Percentiles rank a stretch among this genome's conserved stretches.
Conservation (phyloP, 1,140 invertebrate species). For the Trachymyrmex cornetzi region DNA sequence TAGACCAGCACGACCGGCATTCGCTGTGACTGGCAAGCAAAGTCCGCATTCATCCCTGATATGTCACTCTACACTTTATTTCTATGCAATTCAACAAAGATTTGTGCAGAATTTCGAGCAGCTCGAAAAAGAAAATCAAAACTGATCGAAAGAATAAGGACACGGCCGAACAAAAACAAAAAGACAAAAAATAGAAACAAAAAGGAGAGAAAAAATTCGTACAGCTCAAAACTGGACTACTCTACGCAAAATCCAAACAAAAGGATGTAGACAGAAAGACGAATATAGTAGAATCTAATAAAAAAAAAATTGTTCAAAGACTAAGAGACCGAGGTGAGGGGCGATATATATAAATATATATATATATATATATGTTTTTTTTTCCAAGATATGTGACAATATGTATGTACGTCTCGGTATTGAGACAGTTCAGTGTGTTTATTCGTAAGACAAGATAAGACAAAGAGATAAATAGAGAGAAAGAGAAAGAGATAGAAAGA, state of each 20-base stretch:
- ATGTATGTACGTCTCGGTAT: slow-evolving; percentile 51
- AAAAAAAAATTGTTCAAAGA: slow-evolving; percentile 56
- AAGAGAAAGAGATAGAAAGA: slow-evolving; percentile 63
- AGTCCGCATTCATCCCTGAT: slow-evolving; percentile 61
- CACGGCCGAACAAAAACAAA: slow-evolving; percentile 27
- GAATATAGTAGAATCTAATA: slow-evolving; percentile 61
- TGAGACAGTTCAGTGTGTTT: slow-evolving; percentile 62
- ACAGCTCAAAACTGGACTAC: slow-evolving; percentile 67
- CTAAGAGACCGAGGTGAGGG: slow-evolving; percentile 59
- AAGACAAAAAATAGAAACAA: neutral
- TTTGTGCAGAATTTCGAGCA: slow-evolving; percentile 66
- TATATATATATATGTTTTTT: slow-evolving; percentile 28
- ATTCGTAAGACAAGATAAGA: slow-evolving; percentile 66
- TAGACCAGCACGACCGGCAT: slow-evolving; percentile 31
- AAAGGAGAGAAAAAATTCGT: slow-evolving; percentile 47
- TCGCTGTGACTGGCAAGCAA: slow-evolving; percentile 6
- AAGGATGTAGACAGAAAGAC: slow-evolving; percentile 55
- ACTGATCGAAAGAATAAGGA: slow-evolving; percentile 48
- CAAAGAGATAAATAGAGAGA: slow-evolving; percentile 64
- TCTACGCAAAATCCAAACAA: slow-evolving; percentile 64
- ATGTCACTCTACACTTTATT: slow-evolving; percentile 56
- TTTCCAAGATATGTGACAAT: neutral
- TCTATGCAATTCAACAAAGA: slow-evolving; percentile 69
- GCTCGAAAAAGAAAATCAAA: slow-evolving; percentile 36
- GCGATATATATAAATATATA: slow-evolving; percentile 48